Evolutionary conservation across 2,888 invertebrate genomes (phyloP).

Genomic region (Atherix ibis): DNA sequence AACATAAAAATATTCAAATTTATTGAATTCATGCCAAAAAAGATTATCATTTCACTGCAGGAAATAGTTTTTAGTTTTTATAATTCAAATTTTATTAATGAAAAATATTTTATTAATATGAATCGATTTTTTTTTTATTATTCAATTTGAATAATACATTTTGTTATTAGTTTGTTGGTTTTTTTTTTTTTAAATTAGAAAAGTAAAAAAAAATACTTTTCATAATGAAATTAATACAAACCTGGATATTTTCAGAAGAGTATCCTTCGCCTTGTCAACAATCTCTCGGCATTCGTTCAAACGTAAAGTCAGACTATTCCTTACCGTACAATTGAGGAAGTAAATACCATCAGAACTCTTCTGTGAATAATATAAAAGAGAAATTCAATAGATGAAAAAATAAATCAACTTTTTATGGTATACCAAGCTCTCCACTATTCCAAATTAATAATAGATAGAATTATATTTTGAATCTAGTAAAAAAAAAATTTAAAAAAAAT

Average conservation of each 20-base stretch:
- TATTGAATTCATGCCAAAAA: too few relatives aligned
- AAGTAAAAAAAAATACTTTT: constrained; percentile 4
- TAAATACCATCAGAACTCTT: constrained; percentile 30
- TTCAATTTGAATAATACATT: neutral
- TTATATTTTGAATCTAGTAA: too few relatives aligned
- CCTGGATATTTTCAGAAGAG: constrained; percentile 27
- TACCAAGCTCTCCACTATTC: too few relatives aligned
- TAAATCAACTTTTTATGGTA: too few relatives aligned
- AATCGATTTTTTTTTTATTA: neutral
- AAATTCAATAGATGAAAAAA: too few relatives aligned
- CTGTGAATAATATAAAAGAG: constrained; percentile 16
- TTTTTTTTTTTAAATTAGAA: neutral
- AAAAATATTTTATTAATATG: neutral
- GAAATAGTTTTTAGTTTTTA: too few relatives aligned
- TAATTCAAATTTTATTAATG: too few relatives aligned
- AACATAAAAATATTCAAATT: too few relatives aligned
- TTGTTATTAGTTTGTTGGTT: neutral
- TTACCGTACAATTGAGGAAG: constrained; percentile 30
- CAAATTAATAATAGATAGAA: too few relatives aligned
- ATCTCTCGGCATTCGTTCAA: constrained; percentile 31
- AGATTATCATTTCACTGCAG: too few relatives aligned
- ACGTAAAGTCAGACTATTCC: constrained; percentile 32
- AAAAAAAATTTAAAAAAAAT: too few relatives aligned
- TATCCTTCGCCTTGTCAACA: constrained; percentile 31
- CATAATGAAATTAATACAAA: constrained; percentile 11